These are phyloP conservation scores for Cossypha caffra DNA, from an alignment of 2,797 vertebrate species.

Conservation along the genomic window DNA sequence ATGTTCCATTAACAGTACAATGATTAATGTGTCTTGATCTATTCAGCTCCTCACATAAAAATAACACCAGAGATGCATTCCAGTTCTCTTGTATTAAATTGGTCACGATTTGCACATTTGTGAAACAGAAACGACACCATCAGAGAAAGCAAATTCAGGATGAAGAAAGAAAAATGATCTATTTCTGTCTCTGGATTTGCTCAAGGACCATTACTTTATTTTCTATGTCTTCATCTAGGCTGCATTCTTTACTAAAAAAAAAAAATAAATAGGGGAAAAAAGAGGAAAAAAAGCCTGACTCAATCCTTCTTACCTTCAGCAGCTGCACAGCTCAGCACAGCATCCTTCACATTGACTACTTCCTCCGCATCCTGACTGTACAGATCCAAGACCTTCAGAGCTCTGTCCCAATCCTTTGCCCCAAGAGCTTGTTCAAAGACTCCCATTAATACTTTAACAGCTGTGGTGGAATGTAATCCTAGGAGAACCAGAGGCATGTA, in stretches of 20 bases:
- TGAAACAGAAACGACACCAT: neutral
- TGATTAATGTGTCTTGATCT: neutral
- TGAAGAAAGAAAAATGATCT: neutral
- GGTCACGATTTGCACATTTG: neutral
- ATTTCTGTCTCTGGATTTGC: neutral
- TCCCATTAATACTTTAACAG: slow-evolving; percentile 77
- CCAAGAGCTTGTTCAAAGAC: slow-evolving; percentile 86
- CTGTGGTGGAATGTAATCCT: slow-evolving; percentile 81
- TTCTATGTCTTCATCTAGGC: neutral
- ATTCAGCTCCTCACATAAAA: neutral
- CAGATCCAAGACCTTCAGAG: slow-evolving; percentile 84
- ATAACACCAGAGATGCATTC: neutral
- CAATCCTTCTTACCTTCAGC: slow-evolving; percentile 81
- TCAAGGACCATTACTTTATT: neutral
- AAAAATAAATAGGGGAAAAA: too few relatives aligned
- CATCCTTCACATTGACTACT: slow-evolving; percentile 81
- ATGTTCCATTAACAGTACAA: neutral
- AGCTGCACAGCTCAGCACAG: slow-evolving; percentile 85
- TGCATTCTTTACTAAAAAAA: neutral
- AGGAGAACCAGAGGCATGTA: slow-evolving; percentile 82
- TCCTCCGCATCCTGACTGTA: slow-evolving; percentile 81
- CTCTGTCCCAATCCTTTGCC: slow-evolving; percentile 80
- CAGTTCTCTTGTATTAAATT: neutral
- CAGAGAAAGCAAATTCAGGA: neutral
- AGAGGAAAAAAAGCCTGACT: neutral